Percentiles rank a stretch among this genome's conserved stretches.
These are phyloP conservation scores for Argynnis bischoffii DNA, from an alignment of 2,888 invertebrate genomes.

Conservation along the genomic window DNA sequence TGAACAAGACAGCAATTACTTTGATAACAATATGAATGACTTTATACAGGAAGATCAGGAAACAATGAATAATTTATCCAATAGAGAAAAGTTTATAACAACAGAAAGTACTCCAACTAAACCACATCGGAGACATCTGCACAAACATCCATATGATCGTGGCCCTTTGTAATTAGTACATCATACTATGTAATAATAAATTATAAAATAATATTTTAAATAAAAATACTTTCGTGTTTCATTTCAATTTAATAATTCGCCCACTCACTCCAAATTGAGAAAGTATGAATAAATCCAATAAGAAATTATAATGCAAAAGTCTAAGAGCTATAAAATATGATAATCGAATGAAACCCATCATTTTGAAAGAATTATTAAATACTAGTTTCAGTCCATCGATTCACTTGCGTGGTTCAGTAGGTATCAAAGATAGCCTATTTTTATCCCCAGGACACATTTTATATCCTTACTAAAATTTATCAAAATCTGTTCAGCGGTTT, in stretches of 20 bases:
- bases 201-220: background rate
- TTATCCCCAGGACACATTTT: no score
- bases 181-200: constrained; percentile 1
- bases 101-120: constrained; percentile 52
- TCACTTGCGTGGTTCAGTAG: no score
- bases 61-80: constrained; percentile 48
- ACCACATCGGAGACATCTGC: constrained; percentile 76
- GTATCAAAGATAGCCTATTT: no score
- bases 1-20: constrained; percentile 56
- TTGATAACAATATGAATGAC: constrained; percentile 62
- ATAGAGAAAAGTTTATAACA: constrained; percentile 45
- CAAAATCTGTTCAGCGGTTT: no score
- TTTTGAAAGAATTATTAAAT: no score
- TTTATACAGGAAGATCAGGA: constrained; percentile 66
- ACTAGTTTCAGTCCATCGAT: no score
- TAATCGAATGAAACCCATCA: no score
- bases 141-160: constrained; percentile 78
- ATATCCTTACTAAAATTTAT: no score
- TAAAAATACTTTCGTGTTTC: background rate
- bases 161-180: constrained; percentile 52
- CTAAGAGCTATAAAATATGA: no score
- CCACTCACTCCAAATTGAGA: no score
- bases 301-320: no score
- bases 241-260: background rate
- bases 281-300: no score